These are phyloP conservation scores for Protonemura montana DNA, from an alignment of 2,888 invertebrate species.

Conservation along the genomic window DNA sequence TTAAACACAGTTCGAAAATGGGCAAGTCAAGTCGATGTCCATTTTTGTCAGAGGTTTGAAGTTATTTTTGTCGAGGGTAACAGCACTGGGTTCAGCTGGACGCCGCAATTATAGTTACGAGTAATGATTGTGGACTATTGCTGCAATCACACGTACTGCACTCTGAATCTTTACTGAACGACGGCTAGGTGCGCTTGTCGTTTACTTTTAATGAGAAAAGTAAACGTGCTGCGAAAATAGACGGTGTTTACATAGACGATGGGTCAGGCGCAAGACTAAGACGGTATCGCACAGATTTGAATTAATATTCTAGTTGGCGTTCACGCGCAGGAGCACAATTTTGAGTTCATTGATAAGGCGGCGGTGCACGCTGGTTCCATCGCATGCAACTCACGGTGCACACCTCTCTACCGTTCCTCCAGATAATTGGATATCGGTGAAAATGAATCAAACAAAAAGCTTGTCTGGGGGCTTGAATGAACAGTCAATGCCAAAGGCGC, in stretches of 20 bases:
- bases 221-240: neutral
- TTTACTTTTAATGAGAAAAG: neutral
- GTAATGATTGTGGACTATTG: neutral
- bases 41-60: neutral
- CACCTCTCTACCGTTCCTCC: neutral
- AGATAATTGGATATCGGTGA: neutral
- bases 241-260: neutral
- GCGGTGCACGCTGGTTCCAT: too few species aligned
- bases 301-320: neutral
- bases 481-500: constrained; percentile 14
- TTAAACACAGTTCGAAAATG: neutral
- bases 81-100: too few species aligned
- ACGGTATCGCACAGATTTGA: neutral
- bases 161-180: neutral
- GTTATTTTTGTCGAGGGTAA: neutral
- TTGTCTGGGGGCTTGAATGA: neutral
- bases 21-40: neutral
- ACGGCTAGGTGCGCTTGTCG: neutral
- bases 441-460: neutral
- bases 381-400: neutral
- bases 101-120: too few species aligned
- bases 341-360: too few species aligned
- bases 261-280: neutral
- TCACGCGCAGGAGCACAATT: neutral
- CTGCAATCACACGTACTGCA: neutral